A percentile compares a stretch with the other conserved stretches of the same genome.
phyloP scores from a whole-genome alignment of 2,888 invertebrate genomes.

The Trissoscelio sp. region DNA sequence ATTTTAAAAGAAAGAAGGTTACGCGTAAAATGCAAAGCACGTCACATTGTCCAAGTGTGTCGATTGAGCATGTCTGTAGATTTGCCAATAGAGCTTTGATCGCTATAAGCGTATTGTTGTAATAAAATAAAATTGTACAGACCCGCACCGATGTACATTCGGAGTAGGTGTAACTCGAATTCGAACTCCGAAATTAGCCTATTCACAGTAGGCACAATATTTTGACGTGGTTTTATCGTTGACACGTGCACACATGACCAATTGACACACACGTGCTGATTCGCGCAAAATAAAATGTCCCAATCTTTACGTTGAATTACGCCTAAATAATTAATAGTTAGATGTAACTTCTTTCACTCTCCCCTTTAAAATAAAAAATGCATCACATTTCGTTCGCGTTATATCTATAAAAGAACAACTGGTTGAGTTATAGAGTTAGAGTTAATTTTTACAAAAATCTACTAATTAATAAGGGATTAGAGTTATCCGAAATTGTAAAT shows the following conservation, averaged over 20 bases:
- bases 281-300: constrained; percentile 54
- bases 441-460: no score
- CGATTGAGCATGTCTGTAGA: constrained; percentile 60
- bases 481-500: no score
- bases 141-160: constrained; percentile 32
- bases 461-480: no score
- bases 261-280: constrained; percentile 76
- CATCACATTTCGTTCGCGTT: no score
- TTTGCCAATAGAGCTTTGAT: constrained; percentile 56
- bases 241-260: constrained; percentile 78
- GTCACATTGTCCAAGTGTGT: constrained; percentile 58
- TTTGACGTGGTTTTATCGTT: constrained; percentile 81
- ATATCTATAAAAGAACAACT: no score
- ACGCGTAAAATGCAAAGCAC: constrained; percentile 52
- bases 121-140: constrained; percentile 66
- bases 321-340: constrained; percentile 37
- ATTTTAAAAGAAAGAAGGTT: constrained; percentile 54
- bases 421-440: no score
- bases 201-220: constrained; percentile 79
- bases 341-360: no score
- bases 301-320: constrained; percentile 21
- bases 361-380: no score
- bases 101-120: constrained; percentile 63
- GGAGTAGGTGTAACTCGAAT: constrained; percentile 72
- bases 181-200: constrained; percentile 77